A percentile compares a stretch with the other conserved stretches of the same genome.
These are phyloP conservation scores for Mixornis gularis DNA, from an alignment of 2,113 vertebrate genomes.

Conservation along the genomic window DNA sequence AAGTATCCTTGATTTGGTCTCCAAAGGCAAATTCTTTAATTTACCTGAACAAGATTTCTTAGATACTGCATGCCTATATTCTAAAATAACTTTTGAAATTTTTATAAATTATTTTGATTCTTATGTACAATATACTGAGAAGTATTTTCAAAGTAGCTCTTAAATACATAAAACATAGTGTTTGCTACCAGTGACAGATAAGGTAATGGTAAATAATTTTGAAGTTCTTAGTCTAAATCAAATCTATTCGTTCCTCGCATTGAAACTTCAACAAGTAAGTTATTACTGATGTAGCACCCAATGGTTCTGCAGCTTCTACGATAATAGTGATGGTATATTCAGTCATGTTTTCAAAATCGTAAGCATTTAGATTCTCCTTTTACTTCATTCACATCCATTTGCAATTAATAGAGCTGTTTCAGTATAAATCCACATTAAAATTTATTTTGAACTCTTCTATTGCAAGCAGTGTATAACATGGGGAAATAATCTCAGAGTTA, in stretches of 20 bases:
- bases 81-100: background rate
- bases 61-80: background rate
- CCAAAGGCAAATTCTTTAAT: constrained; percentile 15
- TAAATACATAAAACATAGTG: background rate
- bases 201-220: background rate
- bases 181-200: background rate
- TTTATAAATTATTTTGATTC: constrained; percentile 11
- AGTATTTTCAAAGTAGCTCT: background rate
- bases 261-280: background rate
- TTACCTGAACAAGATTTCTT: constrained; percentile 7
- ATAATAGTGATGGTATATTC: background rate
- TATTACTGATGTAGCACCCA: background rate
- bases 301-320: background rate
- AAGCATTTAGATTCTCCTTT: background rate
- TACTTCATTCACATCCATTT: background rate
- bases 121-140: background rate
- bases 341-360: background rate
- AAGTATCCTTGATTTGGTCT: constrained; percentile 1
- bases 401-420: background rate
- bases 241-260: background rate
- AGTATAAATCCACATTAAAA: background rate
- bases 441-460: background rate
- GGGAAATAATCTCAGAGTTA: background rate
- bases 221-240: background rate
- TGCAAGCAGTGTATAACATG: background rate